These are phyloP conservation scores for Tetragnatha montana DNA, from an alignment of 2,888 invertebrate genomes.

Conservation along the genomic window DNA sequence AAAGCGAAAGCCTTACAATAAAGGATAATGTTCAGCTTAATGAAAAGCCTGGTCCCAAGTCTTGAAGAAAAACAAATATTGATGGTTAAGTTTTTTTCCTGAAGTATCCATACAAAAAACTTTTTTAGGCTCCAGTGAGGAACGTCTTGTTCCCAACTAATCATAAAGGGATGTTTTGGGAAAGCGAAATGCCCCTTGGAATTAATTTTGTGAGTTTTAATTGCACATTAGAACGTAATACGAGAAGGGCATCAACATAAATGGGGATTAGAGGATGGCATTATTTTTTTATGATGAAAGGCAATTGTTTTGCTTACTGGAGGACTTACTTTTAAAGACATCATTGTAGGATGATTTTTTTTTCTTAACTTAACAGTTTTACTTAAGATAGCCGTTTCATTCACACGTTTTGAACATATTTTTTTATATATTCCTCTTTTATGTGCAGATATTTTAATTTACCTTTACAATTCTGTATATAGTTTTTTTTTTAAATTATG, in stretches of 20 bases:
- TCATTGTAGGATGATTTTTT: no score
- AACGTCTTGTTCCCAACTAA: neutral
- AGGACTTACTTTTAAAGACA: no score
- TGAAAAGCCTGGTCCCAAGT: neutral
- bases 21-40: neutral
- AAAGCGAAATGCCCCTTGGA: neutral
- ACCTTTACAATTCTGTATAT: no score
- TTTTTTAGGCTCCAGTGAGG: neutral
- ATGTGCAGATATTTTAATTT: no score
- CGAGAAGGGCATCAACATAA: neutral
- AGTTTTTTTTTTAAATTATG: no score
- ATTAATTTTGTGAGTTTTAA: constrained; percentile 2
- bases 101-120: neutral
- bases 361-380: no score
- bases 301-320: neutral
- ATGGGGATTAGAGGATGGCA: neutral
- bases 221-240: neutral
- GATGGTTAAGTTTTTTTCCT: neutral
- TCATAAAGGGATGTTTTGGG: neutral
- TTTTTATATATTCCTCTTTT: no score
- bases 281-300: neutral
- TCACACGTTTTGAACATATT: no score
- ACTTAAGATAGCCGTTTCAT: no score
- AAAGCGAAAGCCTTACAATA: neutral
- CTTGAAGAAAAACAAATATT: neutral